These are phyloP conservation scores for Abrostola triplasia DNA, from an alignment of 2,888 invertebrate genomes.

Conservation along the genomic window DNA sequence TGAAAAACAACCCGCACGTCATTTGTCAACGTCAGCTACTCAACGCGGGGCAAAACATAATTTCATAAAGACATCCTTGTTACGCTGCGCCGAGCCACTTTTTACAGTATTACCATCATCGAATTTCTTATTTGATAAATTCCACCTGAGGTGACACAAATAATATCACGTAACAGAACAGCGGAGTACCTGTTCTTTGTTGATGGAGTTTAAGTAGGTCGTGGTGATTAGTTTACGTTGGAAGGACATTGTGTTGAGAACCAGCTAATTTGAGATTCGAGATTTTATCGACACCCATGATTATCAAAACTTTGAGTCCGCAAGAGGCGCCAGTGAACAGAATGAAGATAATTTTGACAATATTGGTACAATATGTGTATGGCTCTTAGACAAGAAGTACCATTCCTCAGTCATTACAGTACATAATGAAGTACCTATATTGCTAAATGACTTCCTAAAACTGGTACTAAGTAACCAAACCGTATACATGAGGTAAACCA, in stretches of 20 bases:
- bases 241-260: too few relatives aligned
- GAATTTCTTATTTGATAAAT: conserved; percentile 65
- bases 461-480: too few relatives aligned
- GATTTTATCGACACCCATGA: too few relatives aligned
- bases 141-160: conserved; percentile 38
- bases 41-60: conserved; percentile 83
- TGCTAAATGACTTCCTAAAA: too few relatives aligned
- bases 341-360: too few relatives aligned
- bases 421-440: too few relatives aligned
- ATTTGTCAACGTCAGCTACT: conserved; percentile 86
- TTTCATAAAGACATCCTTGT: conserved; percentile 86
- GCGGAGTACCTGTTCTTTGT: conserved; percentile 25
- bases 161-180: conserved; percentile 26
- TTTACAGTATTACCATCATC: conserved; percentile 68
- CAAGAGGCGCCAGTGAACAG: too few relatives aligned
- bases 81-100: conserved; percentile 70
- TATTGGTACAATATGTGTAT: too few relatives aligned
- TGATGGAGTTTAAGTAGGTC: conserved; percentile 17
- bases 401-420: too few relatives aligned
- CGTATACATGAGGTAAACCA: neutral
- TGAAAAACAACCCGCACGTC: conserved; percentile 84
- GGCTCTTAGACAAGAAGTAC: too few relatives aligned
- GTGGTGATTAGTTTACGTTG: neutral
- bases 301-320: too few relatives aligned
- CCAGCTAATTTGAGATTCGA: too few relatives aligned